Evolutionary conservation across 2,888 invertebrate genomes (phyloP), one percentile per base, ranked within the genome.

Genomic region (Tachina fera): DNA sequence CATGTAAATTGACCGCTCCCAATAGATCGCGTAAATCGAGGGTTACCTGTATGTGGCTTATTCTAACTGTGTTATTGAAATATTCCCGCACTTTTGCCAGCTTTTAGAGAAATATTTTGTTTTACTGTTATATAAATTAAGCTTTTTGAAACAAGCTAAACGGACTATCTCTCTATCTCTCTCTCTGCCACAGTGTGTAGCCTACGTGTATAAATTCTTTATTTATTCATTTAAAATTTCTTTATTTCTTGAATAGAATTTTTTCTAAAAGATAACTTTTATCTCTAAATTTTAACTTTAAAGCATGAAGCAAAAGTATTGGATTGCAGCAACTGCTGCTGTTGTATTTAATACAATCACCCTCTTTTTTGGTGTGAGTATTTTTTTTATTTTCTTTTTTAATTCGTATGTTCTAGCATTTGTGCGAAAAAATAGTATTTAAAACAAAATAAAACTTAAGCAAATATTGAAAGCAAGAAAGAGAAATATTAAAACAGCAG

Each of bases 361-460:
- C 13, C 13, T 22, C 22, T 65, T 14, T 39, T 45, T 63, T 60
- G 22, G 1, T n/a, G 10, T 14, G 11, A 39, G 1, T 58, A 2
- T 43, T 60, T 5, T 16, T 60, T 60, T n/a, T 6, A n/a, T 14
- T 13, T 60, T 13, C n/a, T 16, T 13, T 16, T 43, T 1, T 16
- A 19, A 31, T n/a, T 16, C 16, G 19, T 45, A 13, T n/a, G 22
- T 51, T 39, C 45, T 45, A 60, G 16, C n/a, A 22, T 11, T 3
- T 70, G 51, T 70, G 2, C 9, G 70, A 41, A 13, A 45, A 13
- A 74, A 68, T 53, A 60, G 58, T 41, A 16, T 56, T 31, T 56
- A 22, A 53, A 45, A 61, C 10, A 11, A 60, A 72, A 16, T 78
- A 65, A 76, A 84, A 67, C 51, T 84, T 56, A 56, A 43, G 13